Percentiles rank a stretch among this genome's conserved stretches.
phyloP scores from a whole-genome alignment of 2,888 invertebrate genomes.

The Ophion slaviceki region DNA sequence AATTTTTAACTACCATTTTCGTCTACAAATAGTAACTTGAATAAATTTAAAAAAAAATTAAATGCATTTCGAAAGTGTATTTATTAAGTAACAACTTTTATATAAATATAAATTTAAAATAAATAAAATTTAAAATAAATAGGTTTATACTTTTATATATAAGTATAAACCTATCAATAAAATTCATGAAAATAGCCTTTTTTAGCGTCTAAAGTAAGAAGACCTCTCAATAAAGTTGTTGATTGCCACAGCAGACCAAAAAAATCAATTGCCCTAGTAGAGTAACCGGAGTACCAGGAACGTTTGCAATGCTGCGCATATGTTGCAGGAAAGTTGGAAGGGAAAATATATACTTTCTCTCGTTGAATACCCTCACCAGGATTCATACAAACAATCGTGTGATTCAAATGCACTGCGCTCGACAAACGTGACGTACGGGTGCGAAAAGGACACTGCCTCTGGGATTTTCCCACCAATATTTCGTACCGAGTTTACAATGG shows the following conservation, averaged over 20 bases:
- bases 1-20: too few relatives aligned
- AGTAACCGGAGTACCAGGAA: conserved; percentile 8
- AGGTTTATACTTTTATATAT: too few relatives aligned
- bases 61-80: too few relatives aligned
- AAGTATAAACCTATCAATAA: too few relatives aligned
- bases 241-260: conserved; percentile 3
- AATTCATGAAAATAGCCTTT: too few relatives aligned
- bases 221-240: conserved; percentile 26
- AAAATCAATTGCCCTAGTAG: neutral
- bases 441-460: conserved; percentile 10
- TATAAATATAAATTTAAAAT: too few relatives aligned
- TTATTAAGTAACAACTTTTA: too few relatives aligned
- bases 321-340: conserved; percentile 21
- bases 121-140: too few relatives aligned
- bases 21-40: too few relatives aligned
- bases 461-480: conserved; percentile 43
- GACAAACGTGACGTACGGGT: conserved; percentile 29
- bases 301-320: conserved; percentile 55
- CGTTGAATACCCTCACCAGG: conserved; percentile 16
- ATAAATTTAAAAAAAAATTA: too few relatives aligned
- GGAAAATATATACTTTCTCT: conserved; percentile 30
- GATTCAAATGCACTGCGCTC: conserved; percentile 48
- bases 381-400: conserved; percentile 36
- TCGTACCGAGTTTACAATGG: conserved; percentile 25
- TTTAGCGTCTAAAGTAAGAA: too few relatives aligned